Conservation (phyloP, 2,888 invertebrate genomes). For the Euspilapteryx auroguttella region DNA sequence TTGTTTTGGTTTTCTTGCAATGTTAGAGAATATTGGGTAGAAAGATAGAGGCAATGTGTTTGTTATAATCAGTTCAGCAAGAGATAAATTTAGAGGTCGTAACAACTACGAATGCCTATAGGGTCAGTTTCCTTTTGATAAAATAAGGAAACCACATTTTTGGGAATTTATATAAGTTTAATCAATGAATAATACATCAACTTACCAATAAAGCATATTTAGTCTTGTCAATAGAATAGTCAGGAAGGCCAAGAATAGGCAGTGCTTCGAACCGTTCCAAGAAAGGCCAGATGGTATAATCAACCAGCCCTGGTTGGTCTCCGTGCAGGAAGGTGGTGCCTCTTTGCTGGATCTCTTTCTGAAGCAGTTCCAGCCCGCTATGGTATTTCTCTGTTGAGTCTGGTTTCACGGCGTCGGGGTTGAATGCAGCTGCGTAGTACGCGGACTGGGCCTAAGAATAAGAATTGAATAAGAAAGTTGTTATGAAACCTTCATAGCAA, state of each 20-base stretch:
- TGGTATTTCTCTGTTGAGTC: slow-evolving; percentile 50
- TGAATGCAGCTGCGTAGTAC: slow-evolving; percentile 56
- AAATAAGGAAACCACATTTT: too few relatives aligned
- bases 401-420: slow-evolving; percentile 26
- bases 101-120: too few relatives aligned
- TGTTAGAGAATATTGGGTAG: too few relatives aligned
- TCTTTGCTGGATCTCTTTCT: slow-evolving; percentile 66
- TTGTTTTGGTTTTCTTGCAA: too few relatives aligned
- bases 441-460: slow-evolving; percentile 48
- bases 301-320: slow-evolving; percentile 72
- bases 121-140: too few relatives aligned
- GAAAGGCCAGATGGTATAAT: slow-evolving; percentile 88
- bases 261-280: slow-evolving; percentile 65
- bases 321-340: slow-evolving; percentile 70
- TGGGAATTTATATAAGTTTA: too few relatives aligned
- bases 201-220: slow-evolving; percentile 69
- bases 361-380: slow-evolving; percentile 64
- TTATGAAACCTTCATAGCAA: too few relatives aligned
- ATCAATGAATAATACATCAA: slow-evolving; percentile 5
- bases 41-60: too few relatives aligned
- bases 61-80: too few relatives aligned
- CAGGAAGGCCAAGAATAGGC: slow-evolving; percentile 62
- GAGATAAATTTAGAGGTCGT: too few relatives aligned
- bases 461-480: too few relatives aligned
- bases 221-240: slow-evolving; percentile 65